These are phyloP conservation scores for Parnassius orleans DNA, from an alignment of 2,888 invertebrate species.

Conservation along the genomic window DNA sequence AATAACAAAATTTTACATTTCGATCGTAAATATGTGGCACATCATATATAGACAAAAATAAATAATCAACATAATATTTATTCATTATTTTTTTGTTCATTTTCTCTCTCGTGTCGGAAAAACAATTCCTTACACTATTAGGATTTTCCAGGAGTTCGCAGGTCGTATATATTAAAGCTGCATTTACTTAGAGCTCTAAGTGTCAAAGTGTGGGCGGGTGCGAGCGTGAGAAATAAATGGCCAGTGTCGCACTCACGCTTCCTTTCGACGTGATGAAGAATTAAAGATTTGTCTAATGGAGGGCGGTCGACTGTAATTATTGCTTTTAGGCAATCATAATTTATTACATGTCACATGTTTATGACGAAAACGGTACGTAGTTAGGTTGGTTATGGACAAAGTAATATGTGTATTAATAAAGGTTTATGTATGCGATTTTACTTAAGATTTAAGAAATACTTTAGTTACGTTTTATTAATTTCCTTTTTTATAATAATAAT, in stretches of 20 bases:
- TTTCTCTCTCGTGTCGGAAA: constrained; percentile 2
- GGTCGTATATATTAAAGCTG: constrained; percentile 34
- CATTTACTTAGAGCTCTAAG: constrained; percentile 47
- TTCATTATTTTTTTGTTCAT: not conserved
- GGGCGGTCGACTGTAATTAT: constrained; percentile 50
- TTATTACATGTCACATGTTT: constrained; percentile 1
- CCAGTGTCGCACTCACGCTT: constrained; percentile 60
- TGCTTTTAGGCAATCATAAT: constrained; percentile 48
- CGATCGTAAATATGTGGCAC: too few relatives aligned
- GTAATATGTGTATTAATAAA: too few relatives aligned
- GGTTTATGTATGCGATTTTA: too few relatives aligned
- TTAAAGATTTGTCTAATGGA: constrained; percentile 42
- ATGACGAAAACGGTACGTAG: too few relatives aligned
- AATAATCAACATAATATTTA: not conserved
- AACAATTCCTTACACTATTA: constrained; percentile 33
- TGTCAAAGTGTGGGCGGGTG: constrained; percentile 67
- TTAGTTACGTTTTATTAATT: too few relatives aligned
- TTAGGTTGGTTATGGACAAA: too few relatives aligned
- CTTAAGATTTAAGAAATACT: too few relatives aligned
- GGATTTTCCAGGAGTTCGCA: constrained; percentile 33
- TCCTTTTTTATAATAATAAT: too few relatives aligned
- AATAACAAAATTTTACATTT: too few relatives aligned
- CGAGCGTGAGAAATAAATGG: constrained; percentile 75
- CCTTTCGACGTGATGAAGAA: constrained; percentile 43
- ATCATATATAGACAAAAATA: too few relatives aligned